Percentiles rank a stretch among this genome's conserved stretches.
Evolutionary conservation across 1,140 invertebrate genomes (phyloP).

Genomic region (Drosophila athabasca): DNA sequence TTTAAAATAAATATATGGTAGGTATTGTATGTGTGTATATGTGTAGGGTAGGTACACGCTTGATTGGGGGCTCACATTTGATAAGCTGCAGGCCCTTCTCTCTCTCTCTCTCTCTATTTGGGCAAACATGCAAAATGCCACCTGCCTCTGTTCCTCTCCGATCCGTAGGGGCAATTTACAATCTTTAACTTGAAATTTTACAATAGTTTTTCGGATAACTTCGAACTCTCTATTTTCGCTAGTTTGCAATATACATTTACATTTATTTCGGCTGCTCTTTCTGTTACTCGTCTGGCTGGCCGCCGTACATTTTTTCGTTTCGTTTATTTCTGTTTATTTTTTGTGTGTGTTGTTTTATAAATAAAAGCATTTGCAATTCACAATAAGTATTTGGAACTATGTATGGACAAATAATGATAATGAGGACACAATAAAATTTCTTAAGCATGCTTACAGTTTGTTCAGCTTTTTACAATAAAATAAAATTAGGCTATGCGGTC

Average conservation of each 20-base stretch:
- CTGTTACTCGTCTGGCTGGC: conserved; percentile 13
- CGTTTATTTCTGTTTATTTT: conserved; percentile 28
- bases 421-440: conserved; percentile 30
- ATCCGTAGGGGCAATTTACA: conserved; percentile 47
- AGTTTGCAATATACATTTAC: conserved; percentile 23
- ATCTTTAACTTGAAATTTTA: conserved; percentile 15
- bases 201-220: conserved; percentile 19
- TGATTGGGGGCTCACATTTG: conserved; percentile 59
- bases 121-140: conserved; percentile 23
- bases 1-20: conserved; percentile 75
- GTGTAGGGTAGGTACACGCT: conserved; percentile 68
- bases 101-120: not conserved
- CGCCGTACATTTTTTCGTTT: conserved; percentile 39
- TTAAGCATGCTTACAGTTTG: conserved; percentile 31
- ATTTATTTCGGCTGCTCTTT: conserved; percentile 25
- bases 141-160: conserved; percentile 15
- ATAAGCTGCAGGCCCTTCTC: conserved; percentile 46
- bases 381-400: conserved; percentile 33
- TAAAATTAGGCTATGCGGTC: conserved; percentile 42
- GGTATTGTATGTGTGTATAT: conserved; percentile 49
- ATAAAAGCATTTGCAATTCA: conserved; percentile 51
- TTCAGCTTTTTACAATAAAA: conserved; percentile 28
- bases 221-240: conserved; percentile 31
- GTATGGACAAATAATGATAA: conserved; percentile 35
- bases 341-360: conserved; percentile 10